Base-by-base conservation (phyloP, 2,888 invertebrate species). In the Graphium colonna region DNA sequence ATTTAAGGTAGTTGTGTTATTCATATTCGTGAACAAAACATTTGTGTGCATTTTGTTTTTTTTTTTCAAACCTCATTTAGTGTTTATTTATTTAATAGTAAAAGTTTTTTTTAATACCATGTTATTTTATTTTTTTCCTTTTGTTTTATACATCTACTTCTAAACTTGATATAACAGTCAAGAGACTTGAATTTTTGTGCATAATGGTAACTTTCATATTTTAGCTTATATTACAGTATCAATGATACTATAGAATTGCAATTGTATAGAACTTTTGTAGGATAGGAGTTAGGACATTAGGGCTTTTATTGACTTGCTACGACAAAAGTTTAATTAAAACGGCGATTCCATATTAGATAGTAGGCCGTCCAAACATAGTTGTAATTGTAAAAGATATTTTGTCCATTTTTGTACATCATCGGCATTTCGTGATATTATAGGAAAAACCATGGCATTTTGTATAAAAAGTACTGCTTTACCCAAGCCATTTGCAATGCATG, bases 71-170 rank as follows among this genome's bases (percentile, higher is more conserved):
- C 58, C 58, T 63, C 63, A 68, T 73, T 71, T 72, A 72, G 61
- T 67, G 67, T 75, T 63, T 58, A 76, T 75, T 63, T 60, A 77
- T 78, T 79, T 71, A 56, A 69, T 70, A 86, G 82, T 82, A 82
- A 84, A 82, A 64, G 67, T 74, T 82, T 79, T 75, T 75, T 73
- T 76, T 71, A 68, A 64, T 65, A 58, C 64, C 60, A 59, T 58
- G 57, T 64, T 69, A 68, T 69, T 69, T 68, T 67, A 73, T 79
- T 77, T 72, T 67, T 67, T 65, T 63, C 28, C 40, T 40, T 46
- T 28, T 16, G 41, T 39, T 16, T 33, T 44, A 16, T 15, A 31
- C 0, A 40, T 21, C 31, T 31, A 31, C 31, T 31, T 31, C 26
- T 16, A 15, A 10, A 15, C n/a, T 28, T 28, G 1, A 1, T 1